Evolutionary conservation across 2,113 vertebrate genomes (phyloP), one percentile per base, ranked within the genome.

Genomic region (Silurus glanis): DNA sequence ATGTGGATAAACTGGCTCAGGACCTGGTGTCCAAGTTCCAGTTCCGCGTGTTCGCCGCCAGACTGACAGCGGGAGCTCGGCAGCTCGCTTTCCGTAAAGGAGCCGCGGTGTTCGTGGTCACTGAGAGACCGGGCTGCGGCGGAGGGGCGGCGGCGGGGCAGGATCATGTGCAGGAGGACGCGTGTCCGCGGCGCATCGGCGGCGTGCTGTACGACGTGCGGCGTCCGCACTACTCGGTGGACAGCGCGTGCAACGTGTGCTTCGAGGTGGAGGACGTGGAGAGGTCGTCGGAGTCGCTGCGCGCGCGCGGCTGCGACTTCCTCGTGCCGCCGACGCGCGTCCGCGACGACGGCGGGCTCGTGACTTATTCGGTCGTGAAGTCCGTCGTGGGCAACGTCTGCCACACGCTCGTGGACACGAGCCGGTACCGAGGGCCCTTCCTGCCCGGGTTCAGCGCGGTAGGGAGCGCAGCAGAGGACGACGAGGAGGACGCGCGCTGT

Each of bases 201-300:
- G 0, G 10, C 56, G 14, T 80, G 23, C 93, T 98, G 0, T 99
- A 97, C 0, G 96, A 96, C 0, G 67, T 93, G 69, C 89, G 92
- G 69, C 89, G 92, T 9, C 90, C 94, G 0, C 83, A 0, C 3
- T 91, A 95, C 3, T 0, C 93, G 0, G 91, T 97, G 86, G 95
- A 97, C 64, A 97, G 96, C 0, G 98, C 96, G 17, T 95, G 95
- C 85, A 99, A 99, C 0, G 88, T 99, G 90, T 98, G 97, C 86
- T 98, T 98, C 0, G 97, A 99, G 83, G 97, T 97, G 85, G 93
- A 94, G 0, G 93, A 98, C 0, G 95, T 96, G 13, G 91, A 90
- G 0, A 91, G 89, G 28, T 93, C 95, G 58, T 94, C 94, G 90
- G 83, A 58, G 19, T 90, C 5, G 21, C 94, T 99, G 13, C 90